These are phyloP conservation scores for Decapterus maruadsi DNA, from an alignment of 2,797 vertebrate genomes.

Conservation along the genomic window DNA sequence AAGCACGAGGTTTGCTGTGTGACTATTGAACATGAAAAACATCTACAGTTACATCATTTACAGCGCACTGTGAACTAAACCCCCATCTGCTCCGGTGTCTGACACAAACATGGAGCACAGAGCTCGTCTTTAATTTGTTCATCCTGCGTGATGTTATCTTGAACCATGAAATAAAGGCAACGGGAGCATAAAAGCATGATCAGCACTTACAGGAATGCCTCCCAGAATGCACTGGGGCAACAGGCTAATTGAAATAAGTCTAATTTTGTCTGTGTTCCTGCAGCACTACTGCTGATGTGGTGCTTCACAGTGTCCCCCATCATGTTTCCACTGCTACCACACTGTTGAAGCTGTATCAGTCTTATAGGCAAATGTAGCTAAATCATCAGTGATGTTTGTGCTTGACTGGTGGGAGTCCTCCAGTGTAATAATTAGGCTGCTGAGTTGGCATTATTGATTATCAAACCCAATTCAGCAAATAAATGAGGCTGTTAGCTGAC, in stretches of 20 bases:
- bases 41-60: conserved; percentile 26
- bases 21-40: conserved; percentile 32
- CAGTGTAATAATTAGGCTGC: not conserved
- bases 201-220: not conserved
- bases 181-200: not conserved
- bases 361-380: no score
- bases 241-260: not conserved
- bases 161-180: not conserved
- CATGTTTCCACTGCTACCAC: conserved; percentile 1
- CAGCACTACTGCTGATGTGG: no score
- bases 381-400: not conserved
- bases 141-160: not conserved
- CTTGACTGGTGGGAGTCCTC: not conserved
- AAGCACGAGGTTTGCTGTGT: conserved; percentile 25
- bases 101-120: not conserved
- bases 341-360: not conserved
- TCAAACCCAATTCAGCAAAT: not conserved
- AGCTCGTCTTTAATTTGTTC: not conserved
- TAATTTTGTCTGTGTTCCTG: not conserved
- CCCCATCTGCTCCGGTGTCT: not conserved
- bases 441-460: not conserved
- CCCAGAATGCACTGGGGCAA: conserved; percentile 8
- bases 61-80: conserved; percentile 13
- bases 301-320: not conserved
- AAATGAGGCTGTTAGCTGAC: not conserved